Percentiles rank a stretch among this genome's conserved stretches.
Conservation (phyloP, 2,888 invertebrate genomes). For the Drosophila histrio region DNA sequence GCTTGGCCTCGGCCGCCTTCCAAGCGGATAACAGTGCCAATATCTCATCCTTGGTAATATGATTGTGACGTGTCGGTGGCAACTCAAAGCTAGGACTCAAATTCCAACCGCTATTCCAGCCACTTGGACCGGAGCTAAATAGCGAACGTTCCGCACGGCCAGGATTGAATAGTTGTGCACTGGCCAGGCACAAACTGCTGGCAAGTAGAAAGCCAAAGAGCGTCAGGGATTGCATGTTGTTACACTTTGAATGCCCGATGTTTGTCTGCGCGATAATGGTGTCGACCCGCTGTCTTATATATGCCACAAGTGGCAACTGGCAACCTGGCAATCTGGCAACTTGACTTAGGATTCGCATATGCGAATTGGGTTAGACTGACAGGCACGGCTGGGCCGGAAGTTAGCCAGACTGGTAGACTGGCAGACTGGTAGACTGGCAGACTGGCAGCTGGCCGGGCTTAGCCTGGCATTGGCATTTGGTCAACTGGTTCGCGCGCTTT, state of each 20-base stretch:
- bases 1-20: conserved; percentile 67
- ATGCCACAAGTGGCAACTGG: conserved; percentile 43
- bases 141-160: conserved; percentile 66
- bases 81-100: conserved; percentile 43
- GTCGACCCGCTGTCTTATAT: conserved; percentile 44
- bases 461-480: conserved; percentile 74
- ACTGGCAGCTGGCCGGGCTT: conserved; percentile 47
- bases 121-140: conserved; percentile 49
- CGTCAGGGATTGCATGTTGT: conserved; percentile 27
- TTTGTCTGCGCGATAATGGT: conserved; percentile 48
- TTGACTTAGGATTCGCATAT: conserved; percentile 22
- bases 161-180: conserved; percentile 42
- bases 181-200: conserved; percentile 30
- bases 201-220: conserved; percentile 31
- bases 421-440: conserved; percentile 2
- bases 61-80: conserved; percentile 54
- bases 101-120: conserved; percentile 56
- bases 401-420: conserved; percentile 1
- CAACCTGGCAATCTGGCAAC: too few species aligned
- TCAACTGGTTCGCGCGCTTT: conserved; percentile 66
- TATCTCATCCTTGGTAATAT: conserved; percentile 80
- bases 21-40: conserved; percentile 76
- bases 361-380: conserved; percentile 48
- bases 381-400: conserved; percentile 31
- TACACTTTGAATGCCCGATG: conserved; percentile 43